Conservation (phyloP, 2,113 vertebrate genomes). For the Bos indicus region DNA sequence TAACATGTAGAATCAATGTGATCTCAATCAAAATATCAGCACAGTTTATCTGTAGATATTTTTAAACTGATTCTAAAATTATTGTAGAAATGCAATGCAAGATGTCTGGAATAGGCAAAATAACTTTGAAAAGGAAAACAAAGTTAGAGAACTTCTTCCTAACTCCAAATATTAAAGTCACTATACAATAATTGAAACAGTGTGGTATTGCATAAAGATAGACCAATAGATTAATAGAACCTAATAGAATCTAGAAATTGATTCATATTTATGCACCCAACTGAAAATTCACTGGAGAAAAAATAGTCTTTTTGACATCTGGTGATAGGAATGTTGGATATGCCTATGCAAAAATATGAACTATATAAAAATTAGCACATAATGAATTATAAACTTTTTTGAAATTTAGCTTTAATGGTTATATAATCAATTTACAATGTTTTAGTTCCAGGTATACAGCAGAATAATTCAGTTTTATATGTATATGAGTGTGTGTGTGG, state of each 20-base stretch:
- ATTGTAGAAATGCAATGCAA: not conserved
- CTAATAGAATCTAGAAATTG: not conserved
- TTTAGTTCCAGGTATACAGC: not conserved
- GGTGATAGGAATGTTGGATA: not conserved
- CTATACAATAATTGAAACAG: not conserved
- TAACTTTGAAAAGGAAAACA: not conserved
- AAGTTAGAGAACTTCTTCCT: not conserved
- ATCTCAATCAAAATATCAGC: not conserved
- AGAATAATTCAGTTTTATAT: not conserved
- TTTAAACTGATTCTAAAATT: not conserved
- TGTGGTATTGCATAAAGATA: not conserved
- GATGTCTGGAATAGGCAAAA: not conserved
- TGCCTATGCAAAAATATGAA: not conserved
- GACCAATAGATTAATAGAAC: not conserved
- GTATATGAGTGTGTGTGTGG: not conserved
- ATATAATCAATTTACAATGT: not conserved
- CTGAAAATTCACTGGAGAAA: not conserved
- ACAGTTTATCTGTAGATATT: not conserved
- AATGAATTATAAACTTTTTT: not conserved
- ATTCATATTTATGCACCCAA: not conserved
- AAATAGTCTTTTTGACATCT: not conserved
- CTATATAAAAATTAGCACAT: not conserved
- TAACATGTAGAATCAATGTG: not conserved
- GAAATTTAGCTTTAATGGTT: not conserved
- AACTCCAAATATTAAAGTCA: not conserved